Percentiles rank a stretch among this genome's conserved stretches.
Conservation (phyloP, 2,113 vertebrate species). For the Callipepla squamata region DNA sequence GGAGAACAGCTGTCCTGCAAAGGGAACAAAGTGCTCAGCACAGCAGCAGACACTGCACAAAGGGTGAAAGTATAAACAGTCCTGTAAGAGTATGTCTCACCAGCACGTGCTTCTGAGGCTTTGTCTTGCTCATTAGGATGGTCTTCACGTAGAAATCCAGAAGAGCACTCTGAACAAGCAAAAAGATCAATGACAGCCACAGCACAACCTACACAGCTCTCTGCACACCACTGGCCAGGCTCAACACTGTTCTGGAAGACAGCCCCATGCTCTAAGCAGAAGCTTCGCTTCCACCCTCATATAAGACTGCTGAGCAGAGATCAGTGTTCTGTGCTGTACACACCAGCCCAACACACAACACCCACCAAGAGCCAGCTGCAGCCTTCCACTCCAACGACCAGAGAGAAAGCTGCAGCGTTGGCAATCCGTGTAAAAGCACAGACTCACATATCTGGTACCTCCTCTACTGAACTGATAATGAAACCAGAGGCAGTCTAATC, state of each 20-base stretch:
- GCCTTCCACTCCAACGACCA: background rate
- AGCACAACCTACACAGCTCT: background rate
- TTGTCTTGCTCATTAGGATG: slow-evolving; percentile 94
- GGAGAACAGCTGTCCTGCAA: slow-evolving; percentile 87
- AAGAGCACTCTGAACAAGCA: slow-evolving; percentile 80
- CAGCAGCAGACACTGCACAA: rapidly evolving
- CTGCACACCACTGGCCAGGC: rapidly evolving
- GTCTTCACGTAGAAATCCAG: slow-evolving; percentile 95
- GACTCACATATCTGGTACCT: background rate
- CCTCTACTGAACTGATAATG: background rate
- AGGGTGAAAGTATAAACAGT: background rate
- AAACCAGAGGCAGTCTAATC: background rate
- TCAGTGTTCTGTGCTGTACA: background rate
- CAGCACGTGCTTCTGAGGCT: slow-evolving; percentile 89
- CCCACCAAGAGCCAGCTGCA: rapidly evolving
- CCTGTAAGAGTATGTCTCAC: slow-evolving; percentile 71
- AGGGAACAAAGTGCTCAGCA: slow-evolving; percentile 4
- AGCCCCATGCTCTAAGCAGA: background rate
- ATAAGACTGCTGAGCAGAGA: background rate
- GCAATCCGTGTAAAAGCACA: background rate
- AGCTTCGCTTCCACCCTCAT: background rate
- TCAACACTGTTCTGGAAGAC: background rate
- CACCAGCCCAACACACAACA: background rate
- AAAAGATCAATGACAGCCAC: background rate
- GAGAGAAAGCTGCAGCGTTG: background rate